Evolutionary conservation across 1,140 invertebrate species (phyloP), one percentile per base, ranked within the genome.

Genomic region (Hylyphantes graminicola): DNA sequence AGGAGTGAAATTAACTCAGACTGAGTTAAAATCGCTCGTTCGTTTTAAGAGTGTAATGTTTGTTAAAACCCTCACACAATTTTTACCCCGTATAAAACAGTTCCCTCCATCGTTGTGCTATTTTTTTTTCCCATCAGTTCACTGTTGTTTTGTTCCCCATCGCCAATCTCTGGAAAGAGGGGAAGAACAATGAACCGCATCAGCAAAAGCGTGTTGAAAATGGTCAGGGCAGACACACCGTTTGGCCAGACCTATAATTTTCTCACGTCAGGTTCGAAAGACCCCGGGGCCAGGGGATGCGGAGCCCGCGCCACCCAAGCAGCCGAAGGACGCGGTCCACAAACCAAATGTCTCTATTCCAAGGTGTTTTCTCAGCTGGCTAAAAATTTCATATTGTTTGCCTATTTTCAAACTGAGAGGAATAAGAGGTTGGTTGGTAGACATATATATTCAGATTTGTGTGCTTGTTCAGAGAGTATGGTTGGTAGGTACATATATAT

Each of bases 161-260:
- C 10, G 11, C 35, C 35, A 51, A 10, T 17, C 48, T 50, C n/a
- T 48, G 67, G 53, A 21, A 48, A 21, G 67, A 4, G 15, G 53
- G 35, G 35, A 35, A 35, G 35, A 35, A 35, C 35, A 35, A 35
- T 35, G 35, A 70, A 11, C 67, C n/a, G 67, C 11, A 50, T n/a
- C 12, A 67, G 48, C 11, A 21, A 57, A 21, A 74, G 75, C 75
- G 75, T 78, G 63, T 67, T 78, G 50, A 63, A 78, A 78, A 78
- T 78, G 61, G 61, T 4, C 74, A 13, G 57, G 75, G 17, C 75
- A 61, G 75, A 78, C 75, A 78, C 61, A 78, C 75, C 75, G 75
- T 78, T 78, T 78, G 61, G 51, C 13, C 0, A 78, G 61, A 65
- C 63, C 75, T 78, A 78, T 78, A 78, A 78, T 78, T 78, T 78